These are phyloP conservation scores for Lycaena phlaeas DNA, from an alignment of 2,888 invertebrate genomes.

Conservation along the genomic window DNA sequence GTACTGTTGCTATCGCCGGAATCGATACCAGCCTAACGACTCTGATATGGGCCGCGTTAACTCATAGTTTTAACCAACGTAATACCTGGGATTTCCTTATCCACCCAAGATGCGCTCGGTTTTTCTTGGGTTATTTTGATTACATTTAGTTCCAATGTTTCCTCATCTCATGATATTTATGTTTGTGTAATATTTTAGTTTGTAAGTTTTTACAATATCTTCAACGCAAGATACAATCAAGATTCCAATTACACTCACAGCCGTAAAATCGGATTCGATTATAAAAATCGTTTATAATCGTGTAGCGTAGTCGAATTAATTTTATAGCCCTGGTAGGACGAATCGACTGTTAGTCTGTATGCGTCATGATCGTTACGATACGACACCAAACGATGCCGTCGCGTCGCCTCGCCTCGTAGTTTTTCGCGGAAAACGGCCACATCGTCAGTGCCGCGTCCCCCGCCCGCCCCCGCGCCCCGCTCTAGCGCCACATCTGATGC, in stretches of 20 bases:
- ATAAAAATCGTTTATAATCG: constrained; percentile 23
- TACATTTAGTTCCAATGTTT: not conserved
- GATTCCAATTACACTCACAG: constrained; percentile 37
- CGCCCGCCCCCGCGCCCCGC: constrained; percentile 26
- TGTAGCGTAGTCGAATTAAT: constrained; percentile 23
- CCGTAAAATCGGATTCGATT: constrained; percentile 24
- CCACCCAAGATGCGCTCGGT: not conserved
- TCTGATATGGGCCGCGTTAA: too few relatives aligned
- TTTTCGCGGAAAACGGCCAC: constrained; percentile 68
- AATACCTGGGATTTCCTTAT: too few relatives aligned
- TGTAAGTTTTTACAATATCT: constrained; percentile 3
- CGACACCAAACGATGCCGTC: constrained; percentile 42
- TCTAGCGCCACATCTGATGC: constrained; percentile 49
- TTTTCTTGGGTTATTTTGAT: not conserved
- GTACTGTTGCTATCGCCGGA: constrained; percentile 38
- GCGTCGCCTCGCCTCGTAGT: constrained; percentile 50
- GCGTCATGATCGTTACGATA: constrained; percentile 53
- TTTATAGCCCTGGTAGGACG: constrained; percentile 32
- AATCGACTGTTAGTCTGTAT: constrained; percentile 49
- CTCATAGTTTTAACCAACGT: too few relatives aligned
- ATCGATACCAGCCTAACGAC: constrained; percentile 45
- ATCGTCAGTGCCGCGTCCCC: constrained; percentile 37
- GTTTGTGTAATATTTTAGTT: not conserved
- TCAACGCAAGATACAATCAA: constrained; percentile 27
- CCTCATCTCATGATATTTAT: not conserved